Base-by-base conservation (phyloP, 2,113 vertebrate species). In the Carettochelys insculpta region DNA sequence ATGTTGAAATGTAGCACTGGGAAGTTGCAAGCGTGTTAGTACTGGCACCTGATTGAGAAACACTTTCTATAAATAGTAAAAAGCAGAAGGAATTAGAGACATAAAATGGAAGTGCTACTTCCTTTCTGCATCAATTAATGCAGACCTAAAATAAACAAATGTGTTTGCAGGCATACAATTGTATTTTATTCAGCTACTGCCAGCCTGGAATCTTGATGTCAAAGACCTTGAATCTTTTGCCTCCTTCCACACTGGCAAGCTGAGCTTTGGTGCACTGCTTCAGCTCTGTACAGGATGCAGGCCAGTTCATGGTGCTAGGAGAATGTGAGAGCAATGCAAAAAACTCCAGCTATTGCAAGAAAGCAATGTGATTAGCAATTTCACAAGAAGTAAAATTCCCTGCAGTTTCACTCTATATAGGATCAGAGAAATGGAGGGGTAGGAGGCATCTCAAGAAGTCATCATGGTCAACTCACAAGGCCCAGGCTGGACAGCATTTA, bases 351-450 rank as follows among this genome's bases (percentile, higher is more conserved):
- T 52, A 71, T 80, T 80, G 53, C 17, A 51, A 81, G 82, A 82
- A 85, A 17, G 50, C 22, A 86, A 58, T 4, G 14, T 38, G 48
- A n/a, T 31, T 27, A 2, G 31, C 58, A 48, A 24, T 95, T 95
- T 89, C 86, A 75, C 47, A 91, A 95, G 90, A 58, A 73, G 77
- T 58, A 50, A 93, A 93, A 84, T 90, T 91, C 90, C 75, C 61
- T 71, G 38, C 58, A 54, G 38, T 84, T 78, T 78, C 43, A 5
- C 54, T 78, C 51, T 14, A 7, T 38, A 24, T 53, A 65, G 16
- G n/a, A 65, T 20, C n/a, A 68, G 17, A 68, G 61, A 68, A 68
- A 68, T 68, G 61, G 19, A 22, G 19, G n/a, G 61, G 34, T 68
- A 9, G 61, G 38, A 38, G n/a, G n/a, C 61, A 38, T 68, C 61